Conservation (phyloP, 2,113 vertebrate species). For the Nanorana parkeri region DNA sequence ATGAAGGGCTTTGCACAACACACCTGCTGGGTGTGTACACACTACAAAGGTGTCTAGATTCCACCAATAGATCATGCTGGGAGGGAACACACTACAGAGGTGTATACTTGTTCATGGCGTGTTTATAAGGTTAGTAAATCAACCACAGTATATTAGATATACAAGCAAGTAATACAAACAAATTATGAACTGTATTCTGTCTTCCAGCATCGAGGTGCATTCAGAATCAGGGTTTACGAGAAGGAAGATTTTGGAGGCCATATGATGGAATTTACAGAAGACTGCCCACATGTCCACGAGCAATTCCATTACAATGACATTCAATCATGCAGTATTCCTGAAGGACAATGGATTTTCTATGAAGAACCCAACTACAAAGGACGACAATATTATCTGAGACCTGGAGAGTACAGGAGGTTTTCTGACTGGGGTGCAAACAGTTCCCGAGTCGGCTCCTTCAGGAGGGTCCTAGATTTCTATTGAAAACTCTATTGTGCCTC, state of each 20-base stretch:
- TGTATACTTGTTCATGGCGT: too few relatives aligned
- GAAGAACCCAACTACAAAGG: conserved; percentile 80
- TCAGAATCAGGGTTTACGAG: conserved; percentile 39
- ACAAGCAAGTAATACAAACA: neutral
- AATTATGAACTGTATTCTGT: neutral
- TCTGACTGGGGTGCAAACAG: conserved; percentile 47
- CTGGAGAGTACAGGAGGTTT: conserved; percentile 75
- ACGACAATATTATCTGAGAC: conserved; percentile 76
- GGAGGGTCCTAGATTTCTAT: conserved; percentile 67
- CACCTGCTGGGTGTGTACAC: too few relatives aligned
- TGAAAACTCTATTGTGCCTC: too few relatives aligned
- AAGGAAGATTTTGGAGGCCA: conserved; percentile 51
- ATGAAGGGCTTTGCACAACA: too few relatives aligned
- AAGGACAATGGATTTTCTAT: conserved; percentile 80
- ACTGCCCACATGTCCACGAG: conserved; percentile 40
- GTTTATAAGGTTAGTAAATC: too few relatives aligned
- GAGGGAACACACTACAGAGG: too few relatives aligned
- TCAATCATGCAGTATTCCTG: conserved; percentile 50
- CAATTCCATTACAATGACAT: conserved; percentile 38
- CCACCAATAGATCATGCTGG: too few relatives aligned
- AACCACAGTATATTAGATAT: too few relatives aligned
- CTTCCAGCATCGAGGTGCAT: conserved; percentile 29
- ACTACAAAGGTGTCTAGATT: too few relatives aligned
- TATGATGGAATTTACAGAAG: conserved; percentile 51
- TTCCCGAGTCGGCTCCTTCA: conserved; percentile 36